Base-by-base conservation (phyloP, 2,797 vertebrate species). In the Enteromius afrohamiltoni region DNA sequence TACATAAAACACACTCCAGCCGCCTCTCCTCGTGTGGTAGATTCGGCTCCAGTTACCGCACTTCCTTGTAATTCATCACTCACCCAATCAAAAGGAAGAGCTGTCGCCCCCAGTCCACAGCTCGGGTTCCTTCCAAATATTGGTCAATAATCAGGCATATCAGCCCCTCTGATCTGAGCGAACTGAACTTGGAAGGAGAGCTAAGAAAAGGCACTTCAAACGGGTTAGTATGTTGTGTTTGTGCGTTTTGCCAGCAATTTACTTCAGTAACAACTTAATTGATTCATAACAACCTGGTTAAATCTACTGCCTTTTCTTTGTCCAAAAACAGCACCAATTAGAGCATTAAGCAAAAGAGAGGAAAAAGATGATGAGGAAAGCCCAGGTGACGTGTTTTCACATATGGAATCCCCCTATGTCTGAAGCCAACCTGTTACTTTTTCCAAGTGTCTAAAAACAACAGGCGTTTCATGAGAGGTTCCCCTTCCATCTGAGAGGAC, bases 301-400 rank as follows among this genome's bases (percentile, higher is more conserved):
- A 82, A 67, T 82, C 69, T 31, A 10, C 58, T 58, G 60, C 69
- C 75, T 85, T 85, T 65, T 85, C 82, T 77, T 37, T 29, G 65
- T 84, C 80, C 80, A 85, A 85, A 86, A 85, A 83, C 77, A 80
- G 29, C 80, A 82, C 9, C 58, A 84, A 82, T 84, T 80, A 79
- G 62, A 71, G 45, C 73, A 71, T 79, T 58, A 77, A 62, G 77
- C 73, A 71, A 80, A 80, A 77, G 53, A 26, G 85, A 71, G 77
- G 51, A 53, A 42, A 83, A 80, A 65, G 75, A 86, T 87, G 87
- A 86, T 0, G 88, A 92, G 91, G 91, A 90, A 92, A 94, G 89
- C 92, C 91, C 91, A 91, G 88, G 81, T 91, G 92, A 91, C 88
- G 84, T 91, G 91, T 91, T 93, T 90, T 88, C 89, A 89, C 85